A percentile compares a stretch with the other conserved stretches of the same genome.
Evolutionary conservation across 1,140 invertebrate genomes (phyloP).

Genomic region (Zaprionus ghesquierei): DNA sequence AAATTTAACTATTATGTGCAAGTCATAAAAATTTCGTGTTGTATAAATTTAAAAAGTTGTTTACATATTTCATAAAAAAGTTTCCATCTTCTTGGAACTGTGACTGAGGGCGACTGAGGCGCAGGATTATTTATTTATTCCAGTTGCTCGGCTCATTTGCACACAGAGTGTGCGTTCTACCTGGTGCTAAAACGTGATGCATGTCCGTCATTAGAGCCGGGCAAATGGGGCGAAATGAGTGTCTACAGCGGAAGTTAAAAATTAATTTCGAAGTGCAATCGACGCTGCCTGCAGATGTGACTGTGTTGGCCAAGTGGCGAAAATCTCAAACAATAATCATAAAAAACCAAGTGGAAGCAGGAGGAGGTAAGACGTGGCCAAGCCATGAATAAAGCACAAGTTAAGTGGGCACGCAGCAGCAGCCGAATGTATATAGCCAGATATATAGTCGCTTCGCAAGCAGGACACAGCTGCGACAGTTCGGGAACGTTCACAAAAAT

Average conservation of each 20-base stretch:
- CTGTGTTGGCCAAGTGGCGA: slow-evolving; percentile 39
- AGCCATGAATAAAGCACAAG: slow-evolving; percentile 64
- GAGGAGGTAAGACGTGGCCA: not conserved
- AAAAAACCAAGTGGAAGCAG: slow-evolving; percentile 56
- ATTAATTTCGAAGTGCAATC: slow-evolving; percentile 73
- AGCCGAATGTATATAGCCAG: not conserved
- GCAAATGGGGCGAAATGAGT: slow-evolving; percentile 46
- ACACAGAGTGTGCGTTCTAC: slow-evolving; percentile 31
- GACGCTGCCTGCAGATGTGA: slow-evolving; percentile 57
- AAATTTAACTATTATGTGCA: not conserved
- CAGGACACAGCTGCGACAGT: slow-evolving; percentile 59
- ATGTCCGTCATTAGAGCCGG: slow-evolving; percentile 62
- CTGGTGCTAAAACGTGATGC: slow-evolving; percentile 62
- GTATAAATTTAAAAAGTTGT: not conserved
- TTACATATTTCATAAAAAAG: not conserved
- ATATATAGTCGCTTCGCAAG: slow-evolving; percentile 4
- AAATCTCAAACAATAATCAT: slow-evolving; percentile 77
- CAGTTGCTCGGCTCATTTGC: slow-evolving; percentile 53
- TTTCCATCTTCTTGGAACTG: not conserved
- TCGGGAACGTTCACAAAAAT: slow-evolving; percentile 45
- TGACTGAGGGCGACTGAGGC: slow-evolving; percentile 37
- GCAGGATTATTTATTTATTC: slow-evolving; percentile 74
- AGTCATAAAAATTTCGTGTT: not conserved
- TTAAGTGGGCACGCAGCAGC: slow-evolving; percentile 52
- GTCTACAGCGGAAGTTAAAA: slow-evolving; percentile 71